A percentile compares a stretch with the other conserved stretches of the same genome.
These are phyloP conservation scores for Hypomecis atomaria DNA, from an alignment of 2,888 invertebrate species.

Conservation along the genomic window DNA sequence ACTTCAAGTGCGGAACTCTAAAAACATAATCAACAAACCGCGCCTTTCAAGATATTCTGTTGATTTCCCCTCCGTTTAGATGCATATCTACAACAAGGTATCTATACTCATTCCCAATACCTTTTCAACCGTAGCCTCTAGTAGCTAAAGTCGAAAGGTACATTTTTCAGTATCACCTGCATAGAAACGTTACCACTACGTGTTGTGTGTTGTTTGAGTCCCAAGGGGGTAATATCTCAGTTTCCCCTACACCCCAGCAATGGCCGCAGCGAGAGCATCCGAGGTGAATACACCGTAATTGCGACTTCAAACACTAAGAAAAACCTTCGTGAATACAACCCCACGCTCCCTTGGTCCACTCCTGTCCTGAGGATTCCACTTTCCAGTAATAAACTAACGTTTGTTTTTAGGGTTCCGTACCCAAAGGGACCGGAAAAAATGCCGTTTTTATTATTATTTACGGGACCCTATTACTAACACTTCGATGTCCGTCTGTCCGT, in stretches of 20 bases:
- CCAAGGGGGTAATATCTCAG: slow-evolving; percentile 65
- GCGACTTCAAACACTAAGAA: slow-evolving; percentile 51
- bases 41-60: slow-evolving; percentile 2
- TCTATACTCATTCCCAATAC: not conserved
- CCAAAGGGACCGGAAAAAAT: too few relatives aligned
- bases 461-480: too few relatives aligned
- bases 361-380: slow-evolving; percentile 2
- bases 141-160: slow-evolving; percentile 14
- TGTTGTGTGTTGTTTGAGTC: slow-evolving; percentile 49
- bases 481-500: too few relatives aligned
- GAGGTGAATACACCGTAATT: slow-evolving; percentile 69
- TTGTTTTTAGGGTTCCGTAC: too few relatives aligned
- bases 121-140: slow-evolving; percentile 14
- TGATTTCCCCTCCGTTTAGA: slow-evolving; percentile 6
- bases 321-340: slow-evolving; percentile 36
- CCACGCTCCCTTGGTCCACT: not conserved
- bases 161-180: slow-evolving; percentile 2
- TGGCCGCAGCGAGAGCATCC: slow-evolving; percentile 53
- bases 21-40: slow-evolving; percentile 9
- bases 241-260: slow-evolving; percentile 61
- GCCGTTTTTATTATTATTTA: too few relatives aligned
- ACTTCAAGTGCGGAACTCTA: not conserved
- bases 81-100: not conserved
- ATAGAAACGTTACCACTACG: slow-evolving; percentile 5
- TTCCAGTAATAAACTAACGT: slow-evolving; percentile 9